Evolutionary conservation across 2,888 invertebrate genomes (phyloP).

Genomic region (Bellardia pandia): DNA sequence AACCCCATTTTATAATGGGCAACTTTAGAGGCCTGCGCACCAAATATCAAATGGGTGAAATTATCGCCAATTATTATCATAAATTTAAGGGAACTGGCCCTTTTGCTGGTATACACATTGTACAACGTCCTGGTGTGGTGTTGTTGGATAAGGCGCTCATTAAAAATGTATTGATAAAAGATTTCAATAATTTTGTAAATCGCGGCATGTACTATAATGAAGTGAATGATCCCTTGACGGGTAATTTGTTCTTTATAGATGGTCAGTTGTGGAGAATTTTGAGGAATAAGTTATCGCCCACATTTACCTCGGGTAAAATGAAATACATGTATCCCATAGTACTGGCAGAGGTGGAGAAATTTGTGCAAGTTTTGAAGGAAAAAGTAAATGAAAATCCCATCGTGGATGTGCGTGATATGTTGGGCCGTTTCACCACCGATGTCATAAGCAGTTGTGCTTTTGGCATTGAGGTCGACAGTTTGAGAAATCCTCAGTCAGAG

Average conservation of each 20-base stretch:
- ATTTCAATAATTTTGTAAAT: constrained; percentile 76
- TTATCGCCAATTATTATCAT: constrained; percentile 74
- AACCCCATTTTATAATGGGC: constrained; percentile 68
- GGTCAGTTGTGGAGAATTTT: constrained; percentile 81
- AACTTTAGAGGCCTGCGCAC: constrained; percentile 66
- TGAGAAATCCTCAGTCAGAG: constrained; percentile 81
- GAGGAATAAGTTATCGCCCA: constrained; percentile 77
- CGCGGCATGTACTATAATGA: constrained; percentile 73
- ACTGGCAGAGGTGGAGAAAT: constrained; percentile 73
- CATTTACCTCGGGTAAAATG: constrained; percentile 80
- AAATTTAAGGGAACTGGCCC: constrained; percentile 75
- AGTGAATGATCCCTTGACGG: constrained; percentile 72
- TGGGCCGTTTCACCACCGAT: constrained; percentile 78
- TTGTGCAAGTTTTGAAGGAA: constrained; percentile 70
- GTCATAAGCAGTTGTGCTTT: constrained; percentile 85
- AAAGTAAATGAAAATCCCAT: constrained; percentile 37
- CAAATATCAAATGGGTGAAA: constrained; percentile 47
- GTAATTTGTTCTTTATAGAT: constrained; percentile 77
- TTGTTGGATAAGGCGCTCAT: constrained; percentile 76
- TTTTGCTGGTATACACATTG: constrained; percentile 77
- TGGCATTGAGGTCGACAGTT: constrained; percentile 84
- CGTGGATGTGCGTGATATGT: constrained; percentile 54
- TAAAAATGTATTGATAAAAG: constrained; percentile 75
- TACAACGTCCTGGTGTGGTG: constrained; percentile 74
- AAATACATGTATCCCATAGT: constrained; percentile 78